phyloP scores from a whole-genome alignment of 1,140 invertebrate genomes.

The Papilio dardanus region DNA sequence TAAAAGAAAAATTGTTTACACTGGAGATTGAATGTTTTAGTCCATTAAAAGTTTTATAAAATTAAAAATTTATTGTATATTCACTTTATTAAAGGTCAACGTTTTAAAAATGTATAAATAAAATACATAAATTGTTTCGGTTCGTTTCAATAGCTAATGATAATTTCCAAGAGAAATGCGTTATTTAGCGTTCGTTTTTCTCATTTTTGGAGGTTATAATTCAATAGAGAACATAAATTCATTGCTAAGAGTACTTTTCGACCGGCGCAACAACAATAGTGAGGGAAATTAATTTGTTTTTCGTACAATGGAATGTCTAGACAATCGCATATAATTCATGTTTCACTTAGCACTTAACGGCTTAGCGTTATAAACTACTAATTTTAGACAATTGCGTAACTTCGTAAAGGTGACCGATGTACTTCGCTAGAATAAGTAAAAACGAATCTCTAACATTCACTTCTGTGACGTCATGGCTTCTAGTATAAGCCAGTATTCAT shows the following conservation, averaged over 20 bases:
- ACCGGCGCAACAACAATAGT: conserved; percentile 62
- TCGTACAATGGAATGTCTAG: conserved; percentile 80
- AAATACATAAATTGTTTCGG: conserved; percentile 45
- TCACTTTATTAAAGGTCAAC: conserved; percentile 5
- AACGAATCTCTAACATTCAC: not conserved
- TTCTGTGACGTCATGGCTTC: not conserved
- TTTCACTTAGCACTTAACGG: conserved; percentile 79
- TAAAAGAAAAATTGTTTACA: not conserved
- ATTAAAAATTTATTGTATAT: conserved; percentile 1
- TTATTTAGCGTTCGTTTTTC: conserved; percentile 67
- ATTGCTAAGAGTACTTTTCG: conserved; percentile 65
- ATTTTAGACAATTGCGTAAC: conserved; percentile 65
- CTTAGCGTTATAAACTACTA: conserved; percentile 53
- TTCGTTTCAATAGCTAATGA: conserved; percentile 50
- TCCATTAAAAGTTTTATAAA: conserved; percentile 16
- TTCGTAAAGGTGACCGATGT: conserved; percentile 56
- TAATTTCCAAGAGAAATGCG: conserved; percentile 55
- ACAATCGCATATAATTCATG: conserved; percentile 79
- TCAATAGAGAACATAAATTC: conserved; percentile 77
- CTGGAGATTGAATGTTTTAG: not conserved
- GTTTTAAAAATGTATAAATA: conserved; percentile 41
- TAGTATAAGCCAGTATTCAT: no score
- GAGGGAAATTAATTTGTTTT: conserved; percentile 80
- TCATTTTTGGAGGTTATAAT: conserved; percentile 65
- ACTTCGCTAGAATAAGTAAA: conserved; percentile 16